Base-by-base conservation (phyloP, 1,140 invertebrate genomes). In the Lasioglossum baleicum region DNA sequence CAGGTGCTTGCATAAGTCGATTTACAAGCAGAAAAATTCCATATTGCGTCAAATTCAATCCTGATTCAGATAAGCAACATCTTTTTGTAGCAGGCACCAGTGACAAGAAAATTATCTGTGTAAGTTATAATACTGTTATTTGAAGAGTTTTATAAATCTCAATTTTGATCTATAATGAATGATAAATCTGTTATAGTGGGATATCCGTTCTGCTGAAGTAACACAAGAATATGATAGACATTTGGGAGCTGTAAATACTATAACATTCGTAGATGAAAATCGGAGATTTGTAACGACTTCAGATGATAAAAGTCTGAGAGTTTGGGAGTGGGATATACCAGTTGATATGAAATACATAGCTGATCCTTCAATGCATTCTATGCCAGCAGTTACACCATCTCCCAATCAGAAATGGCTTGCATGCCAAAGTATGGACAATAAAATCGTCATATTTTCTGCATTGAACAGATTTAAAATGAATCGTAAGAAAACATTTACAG, bases 301-400 rank as follows among this genome's bases (percentile, higher is more conserved):
- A 0, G 99, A 99, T 92, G 99, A 99, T 91, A 99, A 99, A 93
- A 99, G 98, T 93, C 94, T 99, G 81, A 94, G 99, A 70, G 99
- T 99, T 72, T 99, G 99, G 99, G 99, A 99, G 95, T 99, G 99
- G 97, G 98, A 99, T 92, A 99, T 99, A 91, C 99, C 99, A 0
- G 99, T 99, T 5, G 99, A 99, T 92, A 99, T 99, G 96, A 99
- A 99, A 92, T 99, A 99, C 90, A 99, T 99, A 88, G 99, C 99
- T 20, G 99, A 99, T 94, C 99, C 99, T 4, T 96, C 97, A 3
- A 99, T 99, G 98, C 99, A 99, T 94, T 99, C 98, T 7, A 99
- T 99, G 96, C 99, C 99, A 0, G 96, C 98, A 2, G 98, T 99
- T 0, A 98, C 98, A 0, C 94, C 96, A 20, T 97, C 98, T 1